Conservation (phyloP, 1,140 invertebrate genomes). For the Limonius californicus region DNA sequence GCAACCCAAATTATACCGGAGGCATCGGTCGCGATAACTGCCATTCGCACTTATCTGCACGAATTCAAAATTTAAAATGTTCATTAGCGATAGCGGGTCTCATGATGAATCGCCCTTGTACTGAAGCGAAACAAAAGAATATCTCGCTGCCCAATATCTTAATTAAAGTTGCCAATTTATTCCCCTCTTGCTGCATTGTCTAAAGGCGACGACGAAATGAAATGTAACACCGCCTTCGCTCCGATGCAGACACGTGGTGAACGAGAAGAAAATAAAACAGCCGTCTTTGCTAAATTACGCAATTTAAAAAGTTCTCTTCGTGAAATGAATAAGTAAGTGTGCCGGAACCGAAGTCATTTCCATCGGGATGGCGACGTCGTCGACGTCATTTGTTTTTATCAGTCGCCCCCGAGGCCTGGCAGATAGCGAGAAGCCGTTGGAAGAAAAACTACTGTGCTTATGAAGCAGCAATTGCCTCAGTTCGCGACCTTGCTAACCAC, state of each 20-base stretch:
- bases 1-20: not conserved
- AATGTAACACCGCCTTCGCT: slow-evolving; percentile 19
- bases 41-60: not conserved
- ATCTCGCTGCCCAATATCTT: slow-evolving; percentile 46
- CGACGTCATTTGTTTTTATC: slow-evolving; percentile 45
- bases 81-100: slow-evolving; percentile 45
- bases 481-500: not conserved
- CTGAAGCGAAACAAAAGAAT: slow-evolving; percentile 45
- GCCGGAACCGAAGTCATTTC: slow-evolving; percentile 26
- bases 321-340: slow-evolving; percentile 46
- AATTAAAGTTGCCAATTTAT: slow-evolving; percentile 49
- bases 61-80: slow-evolving; percentile 44
- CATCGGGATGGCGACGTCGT: slow-evolving; percentile 39
- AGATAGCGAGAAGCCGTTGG: slow-evolving; percentile 5
- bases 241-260: slow-evolving; percentile 21
- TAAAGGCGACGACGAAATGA: slow-evolving; percentile 17
- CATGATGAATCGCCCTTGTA: slow-evolving; percentile 44
- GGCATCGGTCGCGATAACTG: slow-evolving; percentile 1
- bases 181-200: slow-evolving; percentile 28
- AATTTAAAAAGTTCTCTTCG: slow-evolving; percentile 47
- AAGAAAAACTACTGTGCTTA: slow-evolving; percentile 1
- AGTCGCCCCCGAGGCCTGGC: slow-evolving; percentile 32
- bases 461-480: not conserved
- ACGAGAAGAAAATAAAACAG: slow-evolving; percentile 38
- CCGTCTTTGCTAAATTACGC: slow-evolving; percentile 46